Evolutionary conservation across 2,797 vertebrate species (phyloP).

Genomic region (Cygnus olor): DNA sequence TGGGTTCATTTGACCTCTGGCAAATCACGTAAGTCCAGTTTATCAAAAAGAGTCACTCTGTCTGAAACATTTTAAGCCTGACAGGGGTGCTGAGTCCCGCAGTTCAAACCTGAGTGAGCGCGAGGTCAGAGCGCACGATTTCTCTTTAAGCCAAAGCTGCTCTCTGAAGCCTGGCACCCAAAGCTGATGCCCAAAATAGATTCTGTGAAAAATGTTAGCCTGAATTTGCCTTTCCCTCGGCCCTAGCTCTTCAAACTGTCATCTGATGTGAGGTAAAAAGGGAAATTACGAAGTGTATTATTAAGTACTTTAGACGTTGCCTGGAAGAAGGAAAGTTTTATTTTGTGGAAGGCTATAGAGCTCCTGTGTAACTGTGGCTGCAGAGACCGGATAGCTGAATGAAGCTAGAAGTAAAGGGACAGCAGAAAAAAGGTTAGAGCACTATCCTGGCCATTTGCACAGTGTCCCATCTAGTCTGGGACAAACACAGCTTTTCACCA

Average conservation of each 20-base stretch:
- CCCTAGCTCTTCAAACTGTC: conserved; percentile 38
- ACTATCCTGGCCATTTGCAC: conserved; percentile 24
- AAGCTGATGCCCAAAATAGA: conserved; percentile 51
- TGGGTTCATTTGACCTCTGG: conserved; percentile 4
- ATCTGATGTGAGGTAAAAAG: conserved; percentile 17
- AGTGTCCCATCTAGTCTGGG: conserved; percentile 17
- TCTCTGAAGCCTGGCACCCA: conserved; percentile 45
- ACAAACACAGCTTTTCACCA: conserved; percentile 49
- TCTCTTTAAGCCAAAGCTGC: conserved; percentile 44
- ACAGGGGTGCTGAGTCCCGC: neutral
- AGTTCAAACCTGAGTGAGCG: conserved; percentile 1
- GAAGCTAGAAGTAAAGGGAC: conserved; percentile 43
- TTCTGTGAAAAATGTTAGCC: conserved; percentile 52
- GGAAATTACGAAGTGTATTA: conserved; percentile 11
- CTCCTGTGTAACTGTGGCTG: neutral
- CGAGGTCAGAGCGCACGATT: neutral
- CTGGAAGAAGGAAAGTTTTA: neutral
- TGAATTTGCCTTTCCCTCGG: conserved; percentile 41
- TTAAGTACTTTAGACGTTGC: neutral
- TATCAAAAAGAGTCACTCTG: neutral
- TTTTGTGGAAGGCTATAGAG: neutral
- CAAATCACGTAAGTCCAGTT: neutral
- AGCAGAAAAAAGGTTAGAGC: conserved; percentile 44
- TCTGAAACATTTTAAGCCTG: neutral
- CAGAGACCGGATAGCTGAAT: neutral